phyloP scores from a whole-genome alignment of 1,140 invertebrate genomes.

The Drosophila orosa region DNA sequence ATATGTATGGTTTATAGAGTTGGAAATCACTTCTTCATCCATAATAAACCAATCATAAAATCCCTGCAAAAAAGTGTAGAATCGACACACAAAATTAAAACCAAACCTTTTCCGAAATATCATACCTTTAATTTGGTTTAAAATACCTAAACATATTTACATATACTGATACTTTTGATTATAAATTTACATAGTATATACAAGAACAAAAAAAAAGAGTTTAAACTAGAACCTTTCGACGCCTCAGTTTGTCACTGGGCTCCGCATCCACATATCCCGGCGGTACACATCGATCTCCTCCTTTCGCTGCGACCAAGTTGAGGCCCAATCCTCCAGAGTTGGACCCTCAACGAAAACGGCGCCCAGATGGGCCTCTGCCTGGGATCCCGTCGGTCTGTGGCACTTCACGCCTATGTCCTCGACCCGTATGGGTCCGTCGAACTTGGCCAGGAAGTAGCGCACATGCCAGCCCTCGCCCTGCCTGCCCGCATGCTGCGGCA shows the following conservation, averaged over 20 bases:
- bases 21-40: no score
- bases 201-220: background rate
- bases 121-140: no score
- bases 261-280: slow-evolving; percentile 18
- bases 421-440: slow-evolving; percentile 61
- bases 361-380: slow-evolving; percentile 44
- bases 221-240: no score
- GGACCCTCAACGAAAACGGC: slow-evolving; percentile 62
- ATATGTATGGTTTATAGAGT: no score
- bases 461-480: slow-evolving; percentile 61
- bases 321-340: slow-evolving; percentile 25
- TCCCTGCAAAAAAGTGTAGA: no score
- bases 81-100: no score
- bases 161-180: no score
- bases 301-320: slow-evolving; percentile 1
- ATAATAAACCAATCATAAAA: no score
- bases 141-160: no score
- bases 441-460: slow-evolving; percentile 64
- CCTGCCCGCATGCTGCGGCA: slow-evolving; percentile 21
- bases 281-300: slow-evolving; percentile 26
- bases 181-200: no score
- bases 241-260: background rate
- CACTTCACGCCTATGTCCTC: slow-evolving; percentile 71
- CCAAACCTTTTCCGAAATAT: no score
- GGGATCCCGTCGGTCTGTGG: slow-evolving; percentile 16